Base-by-base conservation (phyloP, 23 tunicate genomes). In the Phallusia fumigata region DNA sequence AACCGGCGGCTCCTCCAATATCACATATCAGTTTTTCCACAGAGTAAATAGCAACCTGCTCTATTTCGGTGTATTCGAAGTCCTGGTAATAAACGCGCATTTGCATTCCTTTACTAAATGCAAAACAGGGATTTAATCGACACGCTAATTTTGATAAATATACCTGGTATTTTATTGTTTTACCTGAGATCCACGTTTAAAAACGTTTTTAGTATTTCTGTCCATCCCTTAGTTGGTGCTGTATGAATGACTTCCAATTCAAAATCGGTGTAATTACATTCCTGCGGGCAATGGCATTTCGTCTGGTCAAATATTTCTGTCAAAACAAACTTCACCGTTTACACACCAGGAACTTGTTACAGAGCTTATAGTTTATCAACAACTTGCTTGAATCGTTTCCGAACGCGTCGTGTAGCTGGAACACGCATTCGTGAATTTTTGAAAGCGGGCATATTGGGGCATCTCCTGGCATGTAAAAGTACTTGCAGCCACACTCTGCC, bases 1-100 rank as follows among this genome's bases (percentile, higher is more conserved):
- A 65, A n/a, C 88, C 88, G 1, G 88, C 88, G 0, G 82, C 88
- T 5, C 88, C 88, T 76, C 88, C 88, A 21, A 84, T 58, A 33
- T 84, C 88, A 65, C 88, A 84, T 24, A 84, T 33, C 76, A 84
- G 32, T 58, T 78, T 84, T 45, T 84, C 88, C 32, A 77, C 30
- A 24, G 65, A 32, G 47, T 84, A 84, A 18, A 65, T 78, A 19
- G 75, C 32, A 33, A 76, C 88, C 65, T 74, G 44, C 13, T 74
- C 77, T 1, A 32, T 74, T 31, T 28, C 77, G n/a, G 77, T 74
- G 16, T 32, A 74, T 34, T 74, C 31, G 28, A 74, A 31, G 35
- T 74, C 16, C 22, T 34, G 36, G 13, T 74, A 74, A 21, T 32
- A 74, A 3, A 74, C 77, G 22, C 77, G 77, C 36, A 74, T 11